These are phyloP conservation scores for Vulpes lagopus DNA, from an alignment of 2,113 vertebrate species.

Conservation along the genomic window DNA sequence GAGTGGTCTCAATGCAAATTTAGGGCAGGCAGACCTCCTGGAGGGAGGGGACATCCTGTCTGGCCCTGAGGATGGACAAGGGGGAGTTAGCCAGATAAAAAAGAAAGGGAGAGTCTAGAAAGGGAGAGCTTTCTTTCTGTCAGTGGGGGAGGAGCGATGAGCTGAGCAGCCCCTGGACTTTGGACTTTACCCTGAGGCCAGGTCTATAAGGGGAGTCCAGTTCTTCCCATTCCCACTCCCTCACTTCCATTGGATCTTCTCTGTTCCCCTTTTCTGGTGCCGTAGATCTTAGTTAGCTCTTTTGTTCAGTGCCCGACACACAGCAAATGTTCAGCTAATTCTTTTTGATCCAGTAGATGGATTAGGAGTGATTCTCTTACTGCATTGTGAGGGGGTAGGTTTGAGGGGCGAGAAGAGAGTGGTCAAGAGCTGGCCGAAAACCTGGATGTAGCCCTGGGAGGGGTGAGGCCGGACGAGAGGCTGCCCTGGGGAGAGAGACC, in stretches of 20 bases:
- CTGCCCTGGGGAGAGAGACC: neutral
- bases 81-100: neutral
- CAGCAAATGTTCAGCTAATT: rapidly evolving
- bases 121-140: neutral
- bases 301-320: neutral
- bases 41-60: neutral
- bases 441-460: neutral
- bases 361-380: neutral
- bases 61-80: neutral
- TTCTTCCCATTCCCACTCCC: neutral
- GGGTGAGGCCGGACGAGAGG: neutral
- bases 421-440: too few relatives aligned
- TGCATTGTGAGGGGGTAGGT: neutral
- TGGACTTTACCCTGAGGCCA: neutral
- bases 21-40: neutral
- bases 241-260: neutral
- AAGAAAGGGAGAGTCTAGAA: neutral
- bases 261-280: neutral
- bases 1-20: neutral
- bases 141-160: rapidly evolving
- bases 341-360: rapidly evolving
- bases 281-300: neutral
- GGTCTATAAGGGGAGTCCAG: neutral
- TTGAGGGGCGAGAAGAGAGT: neutral
- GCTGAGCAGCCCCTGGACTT: neutral